Evolutionary conservation across 2,113 vertebrate species (phyloP).

Genomic region (Toxotes jaculatrix): DNA sequence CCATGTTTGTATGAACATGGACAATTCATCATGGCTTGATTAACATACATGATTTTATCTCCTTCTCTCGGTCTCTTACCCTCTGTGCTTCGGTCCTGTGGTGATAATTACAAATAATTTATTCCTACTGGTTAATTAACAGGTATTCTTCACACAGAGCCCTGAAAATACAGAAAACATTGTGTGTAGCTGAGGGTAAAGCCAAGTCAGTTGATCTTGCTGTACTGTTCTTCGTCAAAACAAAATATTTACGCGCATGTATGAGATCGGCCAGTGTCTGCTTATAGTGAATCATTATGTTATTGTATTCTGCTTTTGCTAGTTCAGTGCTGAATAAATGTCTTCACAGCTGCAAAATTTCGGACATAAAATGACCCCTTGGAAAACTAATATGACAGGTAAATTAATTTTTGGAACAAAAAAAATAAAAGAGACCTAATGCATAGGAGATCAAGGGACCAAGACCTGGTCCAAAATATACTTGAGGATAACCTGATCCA

Average conservation of each 20-base stretch:
- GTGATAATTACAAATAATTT: slow-evolving; percentile 80
- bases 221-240: slow-evolving; percentile 14
- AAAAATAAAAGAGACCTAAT: not conserved
- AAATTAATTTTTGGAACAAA: not conserved
- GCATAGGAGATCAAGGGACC: too few species aligned
- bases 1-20: slow-evolving; percentile 78
- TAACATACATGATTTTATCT: slow-evolving; percentile 79
- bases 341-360: not conserved
- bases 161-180: slow-evolving; percentile 34
- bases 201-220: slow-evolving; percentile 3
- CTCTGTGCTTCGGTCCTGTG: slow-evolving; percentile 56
- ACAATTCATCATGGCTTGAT: slow-evolving; percentile 85
- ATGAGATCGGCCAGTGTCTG: not conserved
- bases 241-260: not conserved
- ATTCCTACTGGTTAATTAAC: slow-evolving; percentile 78
- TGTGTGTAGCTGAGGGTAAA: slow-evolving; percentile 16
- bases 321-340: not conserved
- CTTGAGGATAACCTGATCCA: too few species aligned
- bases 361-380: not conserved
- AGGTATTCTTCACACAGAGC: slow-evolving; percentile 45
- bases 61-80: slow-evolving; percentile 23
- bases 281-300: not conserved
- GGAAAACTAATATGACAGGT: not conserved
- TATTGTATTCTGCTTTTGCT: not conserved
- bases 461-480: too few species aligned